Conservation (phyloP, 1,140 invertebrate genomes). For the Hermetia illucens region DNA sequence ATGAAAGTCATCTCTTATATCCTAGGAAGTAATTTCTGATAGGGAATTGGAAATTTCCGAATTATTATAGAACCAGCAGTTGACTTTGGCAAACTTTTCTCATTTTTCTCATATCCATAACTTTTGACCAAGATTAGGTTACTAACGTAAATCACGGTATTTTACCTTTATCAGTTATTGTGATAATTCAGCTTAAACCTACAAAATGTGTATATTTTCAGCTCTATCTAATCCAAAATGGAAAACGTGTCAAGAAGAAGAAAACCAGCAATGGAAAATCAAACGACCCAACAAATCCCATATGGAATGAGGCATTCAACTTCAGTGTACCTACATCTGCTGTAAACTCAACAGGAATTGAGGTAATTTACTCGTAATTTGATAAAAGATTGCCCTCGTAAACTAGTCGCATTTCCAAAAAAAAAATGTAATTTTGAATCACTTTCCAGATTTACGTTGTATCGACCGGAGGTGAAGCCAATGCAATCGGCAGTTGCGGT, state of each 20-base stretch:
- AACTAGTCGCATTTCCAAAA: slow-evolving; percentile 1
- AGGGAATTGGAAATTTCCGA: too few species aligned
- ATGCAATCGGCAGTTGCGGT: slow-evolving; percentile 48
- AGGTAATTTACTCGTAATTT: slow-evolving; percentile 39
- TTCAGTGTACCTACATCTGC: slow-evolving; percentile 67
- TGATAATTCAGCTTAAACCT: too few species aligned
- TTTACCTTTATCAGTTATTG: too few species aligned
- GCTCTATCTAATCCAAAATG: slow-evolving; percentile 70
- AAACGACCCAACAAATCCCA: slow-evolving; percentile 74
- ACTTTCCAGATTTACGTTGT: slow-evolving; percentile 33
- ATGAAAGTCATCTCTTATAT: too few species aligned
- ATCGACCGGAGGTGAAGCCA: slow-evolving; percentile 37
- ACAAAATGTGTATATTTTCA: too few species aligned
- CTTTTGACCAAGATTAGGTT: too few species aligned
- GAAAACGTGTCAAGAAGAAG: slow-evolving; percentile 73
- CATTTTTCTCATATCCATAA: too few species aligned
- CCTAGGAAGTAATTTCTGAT: too few species aligned
- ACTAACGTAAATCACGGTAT: too few species aligned
- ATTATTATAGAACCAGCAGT: too few species aligned
- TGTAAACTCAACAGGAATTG: slow-evolving; percentile 54
- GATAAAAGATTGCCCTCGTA: background rate
- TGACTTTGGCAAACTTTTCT: too few species aligned
- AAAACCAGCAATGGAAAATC: slow-evolving; percentile 82
- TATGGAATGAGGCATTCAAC: slow-evolving; percentile 87
- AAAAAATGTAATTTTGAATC: slow-evolving; percentile 6